Percentiles rank a stretch among this genome's conserved stretches.
These are phyloP conservation scores for Nephila pilipes DNA, from an alignment of 1,140 invertebrate genomes.

Conservation along the genomic window DNA sequence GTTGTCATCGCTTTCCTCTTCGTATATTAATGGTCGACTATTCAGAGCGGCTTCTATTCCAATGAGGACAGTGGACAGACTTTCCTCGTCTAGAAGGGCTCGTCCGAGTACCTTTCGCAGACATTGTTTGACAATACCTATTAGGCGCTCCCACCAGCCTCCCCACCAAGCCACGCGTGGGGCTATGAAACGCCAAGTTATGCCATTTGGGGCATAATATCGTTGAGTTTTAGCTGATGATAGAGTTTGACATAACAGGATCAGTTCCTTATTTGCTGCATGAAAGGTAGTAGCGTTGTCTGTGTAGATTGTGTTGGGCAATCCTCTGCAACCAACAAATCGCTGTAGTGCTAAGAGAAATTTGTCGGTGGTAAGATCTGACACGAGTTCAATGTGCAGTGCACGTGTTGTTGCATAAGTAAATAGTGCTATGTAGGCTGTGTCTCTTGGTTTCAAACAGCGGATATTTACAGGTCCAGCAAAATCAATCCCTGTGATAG, in stretches of 20 bases:
- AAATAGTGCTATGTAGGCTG: too few relatives aligned
- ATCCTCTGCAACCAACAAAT: constrained; percentile 26
- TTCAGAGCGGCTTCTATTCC: neutral
- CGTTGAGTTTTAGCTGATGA: neutral
- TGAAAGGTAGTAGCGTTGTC: too few relatives aligned
- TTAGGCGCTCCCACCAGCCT: too few relatives aligned
- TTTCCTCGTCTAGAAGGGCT: constrained; percentile 18
- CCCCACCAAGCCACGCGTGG: too few relatives aligned
- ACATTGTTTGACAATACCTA: too few relatives aligned
- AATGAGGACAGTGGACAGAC: neutral
- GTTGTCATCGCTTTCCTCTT: neutral
- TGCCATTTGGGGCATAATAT: neutral
- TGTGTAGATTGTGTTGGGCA: neutral
- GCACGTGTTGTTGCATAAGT: neutral
- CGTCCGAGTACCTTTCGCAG: too few relatives aligned
- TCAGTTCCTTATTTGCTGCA: neutral
- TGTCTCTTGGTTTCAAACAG: too few relatives aligned
- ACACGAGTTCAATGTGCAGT: neutral
- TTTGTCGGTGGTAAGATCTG: constrained; percentile 29
- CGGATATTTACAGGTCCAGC: too few relatives aligned
- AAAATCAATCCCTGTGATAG: too few relatives aligned
- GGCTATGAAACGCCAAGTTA: too few relatives aligned
- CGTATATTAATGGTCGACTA: neutral
- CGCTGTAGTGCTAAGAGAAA: constrained; percentile 35
- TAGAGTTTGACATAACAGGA: neutral